Conservation (phyloP, 2,113 vertebrate genomes). For the Raja brachyura region DNA sequence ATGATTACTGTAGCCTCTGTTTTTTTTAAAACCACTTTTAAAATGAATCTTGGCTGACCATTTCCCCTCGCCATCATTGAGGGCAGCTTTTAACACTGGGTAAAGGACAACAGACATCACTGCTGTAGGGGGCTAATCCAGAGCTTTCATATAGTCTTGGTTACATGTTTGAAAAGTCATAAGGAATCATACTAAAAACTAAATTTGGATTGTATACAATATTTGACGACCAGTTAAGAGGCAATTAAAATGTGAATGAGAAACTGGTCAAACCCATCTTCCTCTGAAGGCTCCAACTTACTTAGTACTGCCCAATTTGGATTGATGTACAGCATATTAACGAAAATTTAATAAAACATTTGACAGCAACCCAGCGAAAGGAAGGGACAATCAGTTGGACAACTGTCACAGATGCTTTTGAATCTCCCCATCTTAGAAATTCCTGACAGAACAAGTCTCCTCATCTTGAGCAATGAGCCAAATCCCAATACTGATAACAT, state of each 20-base stretch:
- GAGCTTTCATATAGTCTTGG: background rate
- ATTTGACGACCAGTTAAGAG: too few species aligned
- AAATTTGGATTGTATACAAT: too few species aligned
- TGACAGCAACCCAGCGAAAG: too few species aligned
- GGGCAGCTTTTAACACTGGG: background rate
- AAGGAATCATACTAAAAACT: background rate
- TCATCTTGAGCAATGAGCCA: background rate
- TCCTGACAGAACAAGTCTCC: background rate
- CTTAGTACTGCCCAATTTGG: background rate
- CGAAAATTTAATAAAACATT: too few species aligned
- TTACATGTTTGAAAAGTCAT: background rate
- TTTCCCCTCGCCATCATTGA: background rate
- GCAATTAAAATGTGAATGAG: background rate
- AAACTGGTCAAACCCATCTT: background rate
- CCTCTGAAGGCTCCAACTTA: background rate
- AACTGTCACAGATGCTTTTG: background rate
- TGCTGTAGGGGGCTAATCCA: too few species aligned
- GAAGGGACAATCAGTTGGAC: background rate
- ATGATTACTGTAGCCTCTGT: background rate
- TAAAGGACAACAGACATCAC: too few species aligned
- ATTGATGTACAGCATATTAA: background rate
- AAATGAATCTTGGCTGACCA: background rate
- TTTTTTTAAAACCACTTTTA: background rate
- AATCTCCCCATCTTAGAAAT: background rate
- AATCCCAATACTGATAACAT: background rate